phyloP scores from a whole-genome alignment of 2,113 vertebrate species.

The Paracanthobrama guichenoti region DNA sequence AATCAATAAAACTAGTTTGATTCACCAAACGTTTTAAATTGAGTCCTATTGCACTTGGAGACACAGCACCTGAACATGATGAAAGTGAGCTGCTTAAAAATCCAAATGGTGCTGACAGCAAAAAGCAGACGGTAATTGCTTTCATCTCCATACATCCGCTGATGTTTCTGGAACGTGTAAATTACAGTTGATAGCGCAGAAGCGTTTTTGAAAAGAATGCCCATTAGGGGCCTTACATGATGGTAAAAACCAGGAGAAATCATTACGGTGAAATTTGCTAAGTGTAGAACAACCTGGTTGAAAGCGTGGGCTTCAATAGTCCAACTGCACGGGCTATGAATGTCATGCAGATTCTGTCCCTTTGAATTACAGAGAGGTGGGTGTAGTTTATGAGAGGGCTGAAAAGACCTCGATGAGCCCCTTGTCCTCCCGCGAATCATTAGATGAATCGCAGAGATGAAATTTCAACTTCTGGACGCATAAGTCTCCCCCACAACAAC shows the following conservation, averaged over 20 bases:
- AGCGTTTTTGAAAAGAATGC: slow-evolving; percentile 43
- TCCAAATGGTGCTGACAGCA: slow-evolving; percentile 26
- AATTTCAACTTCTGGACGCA: slow-evolving; percentile 26
- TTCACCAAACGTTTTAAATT: not conserved
- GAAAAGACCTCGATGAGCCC: slow-evolving; percentile 9
- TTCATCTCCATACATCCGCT: slow-evolving; percentile 40
- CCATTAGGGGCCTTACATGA: slow-evolving; percentile 42
- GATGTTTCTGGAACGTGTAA: slow-evolving; percentile 46
- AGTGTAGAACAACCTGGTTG: slow-evolving; percentile 3
- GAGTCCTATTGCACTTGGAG: slow-evolving; percentile 19
- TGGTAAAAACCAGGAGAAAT: slow-evolving; percentile 30
- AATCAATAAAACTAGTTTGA: not conserved
- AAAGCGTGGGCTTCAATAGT: slow-evolving; percentile 20
- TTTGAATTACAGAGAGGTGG: slow-evolving; percentile 24
- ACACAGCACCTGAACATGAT: slow-evolving; percentile 11
- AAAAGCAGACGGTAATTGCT: slow-evolving; percentile 43
- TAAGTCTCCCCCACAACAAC: slow-evolving; percentile 36
- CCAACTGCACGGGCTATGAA: not conserved
- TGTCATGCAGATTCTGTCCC: not conserved
- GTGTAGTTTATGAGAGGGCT: slow-evolving; percentile 2
- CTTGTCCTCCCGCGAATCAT: slow-evolving; percentile 5
- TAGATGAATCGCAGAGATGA: slow-evolving; percentile 1
- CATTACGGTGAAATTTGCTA: slow-evolving; percentile 35
- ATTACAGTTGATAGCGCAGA: slow-evolving; percentile 45
- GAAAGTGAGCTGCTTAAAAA: slow-evolving; percentile 23